phyloP scores from a whole-genome alignment of 2,797 vertebrate species.

The Sebastes nivosus region DNA sequence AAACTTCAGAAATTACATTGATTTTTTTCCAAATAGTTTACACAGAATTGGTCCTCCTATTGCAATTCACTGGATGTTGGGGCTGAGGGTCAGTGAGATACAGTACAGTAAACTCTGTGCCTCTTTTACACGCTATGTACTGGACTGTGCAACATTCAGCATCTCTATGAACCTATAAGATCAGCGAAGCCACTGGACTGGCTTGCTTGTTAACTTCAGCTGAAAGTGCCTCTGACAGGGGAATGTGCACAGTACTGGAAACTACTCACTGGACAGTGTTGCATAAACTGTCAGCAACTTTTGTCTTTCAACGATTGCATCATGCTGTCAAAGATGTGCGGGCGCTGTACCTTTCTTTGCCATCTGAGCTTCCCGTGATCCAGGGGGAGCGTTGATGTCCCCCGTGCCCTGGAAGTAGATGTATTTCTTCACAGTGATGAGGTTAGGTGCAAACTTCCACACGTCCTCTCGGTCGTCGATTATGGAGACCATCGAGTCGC shows the following conservation, averaged over 20 bases:
- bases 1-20: not conserved
- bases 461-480: slow-evolving; percentile 98
- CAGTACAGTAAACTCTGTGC: not conserved
- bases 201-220: slow-evolving; percentile 5
- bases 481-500: slow-evolving; percentile 99
- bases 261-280: not conserved
- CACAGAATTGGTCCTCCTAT: not conserved
- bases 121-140: not conserved
- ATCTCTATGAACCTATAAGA: not conserved
- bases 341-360: slow-evolving; percentile 86
- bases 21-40: not conserved
- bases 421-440: slow-evolving; percentile 99
- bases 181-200: not conserved
- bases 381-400: slow-evolving; percentile 94
- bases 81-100: not conserved
- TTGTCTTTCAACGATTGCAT: not conserved
- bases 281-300: not conserved
- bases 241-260: slow-evolving; percentile 7
- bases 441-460: slow-evolving; percentile 98
- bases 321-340: not conserved
- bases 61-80: not conserved
- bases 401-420: slow-evolving; percentile 97
- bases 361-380: slow-evolving; percentile 87
- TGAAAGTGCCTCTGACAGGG: not conserved
- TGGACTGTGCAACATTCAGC: not conserved